Evolutionary conservation across 2,888 invertebrate species (phyloP).

Genomic region (Drosophila meridiana): DNA sequence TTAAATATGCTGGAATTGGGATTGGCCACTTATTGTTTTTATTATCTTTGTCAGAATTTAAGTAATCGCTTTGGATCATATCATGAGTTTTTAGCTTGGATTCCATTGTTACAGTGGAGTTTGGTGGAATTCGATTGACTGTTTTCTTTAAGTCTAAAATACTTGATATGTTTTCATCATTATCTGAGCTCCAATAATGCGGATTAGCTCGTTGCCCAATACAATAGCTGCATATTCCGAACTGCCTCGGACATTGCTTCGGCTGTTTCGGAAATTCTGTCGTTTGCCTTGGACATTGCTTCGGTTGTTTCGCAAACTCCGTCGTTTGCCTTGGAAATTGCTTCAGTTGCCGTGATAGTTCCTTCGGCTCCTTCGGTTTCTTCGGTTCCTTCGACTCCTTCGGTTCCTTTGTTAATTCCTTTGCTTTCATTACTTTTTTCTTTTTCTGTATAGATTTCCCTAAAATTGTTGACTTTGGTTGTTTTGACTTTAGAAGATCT

Average conservation of each 20-base stretch:
- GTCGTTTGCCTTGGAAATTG: not conserved
- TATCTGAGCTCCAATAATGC: too few relatives aligned
- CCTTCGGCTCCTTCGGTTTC: not conserved
- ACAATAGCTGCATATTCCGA: not conserved
- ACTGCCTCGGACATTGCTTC: not conserved
- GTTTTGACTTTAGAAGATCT: too few relatives aligned
- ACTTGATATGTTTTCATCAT: not conserved
- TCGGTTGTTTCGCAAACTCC: not conserved
- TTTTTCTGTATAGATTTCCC: not conserved
- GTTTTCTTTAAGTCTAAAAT: too few relatives aligned
- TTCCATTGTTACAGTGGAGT: not conserved
- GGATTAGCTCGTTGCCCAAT: too few relatives aligned
- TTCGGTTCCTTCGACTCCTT: not conserved
- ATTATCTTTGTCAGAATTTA: not conserved
- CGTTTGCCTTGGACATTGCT: not conserved
- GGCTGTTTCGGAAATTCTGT: too few relatives aligned
- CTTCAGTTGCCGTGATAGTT: not conserved
- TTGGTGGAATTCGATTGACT: not conserved
- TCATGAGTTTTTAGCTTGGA: too few relatives aligned
- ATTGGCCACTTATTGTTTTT: not conserved
- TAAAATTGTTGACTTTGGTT: not conserved
- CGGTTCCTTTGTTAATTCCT: not conserved
- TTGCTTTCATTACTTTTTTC: not conserved
- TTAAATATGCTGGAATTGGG: not conserved
- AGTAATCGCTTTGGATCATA: not conserved